Evolutionary conservation across 2,888 invertebrate species (phyloP).

Genomic region (Oxytorus armatus): DNA sequence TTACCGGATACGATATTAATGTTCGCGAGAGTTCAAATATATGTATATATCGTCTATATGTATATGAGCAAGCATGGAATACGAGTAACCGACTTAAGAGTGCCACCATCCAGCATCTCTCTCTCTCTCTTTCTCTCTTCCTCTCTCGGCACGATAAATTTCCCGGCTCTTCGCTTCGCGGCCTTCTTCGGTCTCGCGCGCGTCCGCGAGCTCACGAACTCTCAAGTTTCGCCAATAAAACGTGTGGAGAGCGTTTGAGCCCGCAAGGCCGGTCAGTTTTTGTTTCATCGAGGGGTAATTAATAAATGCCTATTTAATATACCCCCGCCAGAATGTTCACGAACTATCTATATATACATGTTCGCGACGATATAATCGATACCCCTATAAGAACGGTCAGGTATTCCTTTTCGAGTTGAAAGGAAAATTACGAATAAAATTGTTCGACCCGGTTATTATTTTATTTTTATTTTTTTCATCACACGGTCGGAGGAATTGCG

Average conservation of each 20-base stretch:
- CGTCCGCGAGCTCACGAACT: conserved; percentile 20
- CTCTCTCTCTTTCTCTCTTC: conserved; percentile 23
- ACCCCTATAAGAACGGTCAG: neutral
- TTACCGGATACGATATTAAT: conserved; percentile 74
- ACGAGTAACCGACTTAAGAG: conserved; percentile 40
- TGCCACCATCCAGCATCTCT: conserved; percentile 27
- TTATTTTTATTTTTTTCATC: no score
- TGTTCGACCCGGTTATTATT: no score
- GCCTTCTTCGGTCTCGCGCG: conserved; percentile 56
- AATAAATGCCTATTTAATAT: conserved; percentile 54
- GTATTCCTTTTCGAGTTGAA: neutral
- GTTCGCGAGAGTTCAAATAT: conserved; percentile 70
- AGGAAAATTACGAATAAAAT: neutral
- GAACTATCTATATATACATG: conserved; percentile 6
- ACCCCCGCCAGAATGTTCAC: conserved; percentile 32
- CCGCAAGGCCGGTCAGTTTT: conserved; percentile 60
- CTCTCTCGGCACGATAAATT: conserved; percentile 53
- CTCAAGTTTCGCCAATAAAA: conserved; percentile 62
- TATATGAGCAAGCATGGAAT: conserved; percentile 34
- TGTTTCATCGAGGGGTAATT: conserved; percentile 53
- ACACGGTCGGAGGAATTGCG: no score
- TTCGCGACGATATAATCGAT: conserved; percentile 19
- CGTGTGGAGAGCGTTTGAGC: conserved; percentile 36
- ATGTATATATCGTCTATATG: conserved; percentile 3
- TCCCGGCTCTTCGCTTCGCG: conserved; percentile 54